Evolutionary conservation across 2,113 vertebrate genomes (phyloP), one percentile per base, ranked within the genome.

Genomic region (Platanista minor): DNA sequence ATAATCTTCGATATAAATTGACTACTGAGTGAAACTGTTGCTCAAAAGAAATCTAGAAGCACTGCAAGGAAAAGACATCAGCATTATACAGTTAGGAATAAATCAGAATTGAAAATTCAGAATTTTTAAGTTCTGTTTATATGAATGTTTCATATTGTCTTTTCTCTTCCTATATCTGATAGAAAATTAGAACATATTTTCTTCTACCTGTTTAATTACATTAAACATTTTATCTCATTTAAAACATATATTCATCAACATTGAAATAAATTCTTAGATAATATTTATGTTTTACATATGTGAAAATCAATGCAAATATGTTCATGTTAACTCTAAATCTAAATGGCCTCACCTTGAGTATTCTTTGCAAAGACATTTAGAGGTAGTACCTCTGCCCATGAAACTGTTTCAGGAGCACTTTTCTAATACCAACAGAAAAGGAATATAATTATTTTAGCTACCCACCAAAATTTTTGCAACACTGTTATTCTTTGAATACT

Each of bases 1-100:
- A 95, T 95, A 96, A 74, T 82, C 39, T 95, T 81, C 18, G 18
- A 82, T 94, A 74, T 95, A 96, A 96, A 96, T 78, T 92, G 61
- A 96, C 69, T 94, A 39, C 54, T 82, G 64, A 75, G 25, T 95
- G 52, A 94, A 94, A 95, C 6, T 74, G 85, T 80, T 92, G 18
- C 52, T 72, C 62, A 77, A 33, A 94, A 96, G 59, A 83, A 96
- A 89, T 89, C 43, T 90, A 52, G 21, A 95, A 85, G 67, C 43
- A 25, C 39, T 90, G 46, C 91, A 95, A 93, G 39, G 29, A 94
- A 86, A 96, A 94, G 49, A 62, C 69, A 69, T 90, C 41, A 81
- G 29, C 33, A 93, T 88, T 93, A 57, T 52, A 75, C 6, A 85
- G 62, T 95, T 54, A 87, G 46, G 15, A 92, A 97, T 95, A 96